Evolutionary conservation across 2,113 vertebrate genomes (phyloP).

Genomic region (Psilopogon haemacephalus): DNA sequence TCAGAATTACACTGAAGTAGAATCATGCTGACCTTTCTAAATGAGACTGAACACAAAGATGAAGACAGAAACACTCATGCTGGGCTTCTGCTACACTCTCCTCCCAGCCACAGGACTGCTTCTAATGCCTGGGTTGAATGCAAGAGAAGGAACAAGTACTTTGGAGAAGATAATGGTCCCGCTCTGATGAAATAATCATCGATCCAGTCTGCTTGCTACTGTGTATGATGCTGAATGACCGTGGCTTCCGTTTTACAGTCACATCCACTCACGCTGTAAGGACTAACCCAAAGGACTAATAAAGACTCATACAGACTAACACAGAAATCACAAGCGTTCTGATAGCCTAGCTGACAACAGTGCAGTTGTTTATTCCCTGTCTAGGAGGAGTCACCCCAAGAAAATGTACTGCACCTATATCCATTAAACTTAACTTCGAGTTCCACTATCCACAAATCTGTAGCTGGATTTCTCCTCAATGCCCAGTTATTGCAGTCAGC

Average conservation of each 20-base stretch:
- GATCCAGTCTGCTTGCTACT: neutral
- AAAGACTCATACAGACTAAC: neutral
- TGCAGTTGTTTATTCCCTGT: neutral
- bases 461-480: conserved; percentile 29
- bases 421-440: conserved; percentile 53
- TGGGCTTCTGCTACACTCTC: neutral
- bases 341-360: neutral
- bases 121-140: neutral
- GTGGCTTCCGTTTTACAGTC: neutral
- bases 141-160: neutral
- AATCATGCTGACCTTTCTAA: neutral
- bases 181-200: neutral
- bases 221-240: neutral
- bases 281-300: neutral
- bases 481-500: conserved; percentile 53
- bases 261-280: neutral
- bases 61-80: neutral
- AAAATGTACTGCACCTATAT: conserved; percentile 33
- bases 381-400: conserved; percentile 22
- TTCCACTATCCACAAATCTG: conserved; percentile 48
- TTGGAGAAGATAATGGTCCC: neutral
- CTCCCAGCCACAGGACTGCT: neutral
- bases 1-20: neutral
- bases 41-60: neutral
- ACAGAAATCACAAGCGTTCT: neutral